phyloP scores from a whole-genome alignment of 2,797 vertebrate species.

The Syngnathus rostellatus region DNA sequence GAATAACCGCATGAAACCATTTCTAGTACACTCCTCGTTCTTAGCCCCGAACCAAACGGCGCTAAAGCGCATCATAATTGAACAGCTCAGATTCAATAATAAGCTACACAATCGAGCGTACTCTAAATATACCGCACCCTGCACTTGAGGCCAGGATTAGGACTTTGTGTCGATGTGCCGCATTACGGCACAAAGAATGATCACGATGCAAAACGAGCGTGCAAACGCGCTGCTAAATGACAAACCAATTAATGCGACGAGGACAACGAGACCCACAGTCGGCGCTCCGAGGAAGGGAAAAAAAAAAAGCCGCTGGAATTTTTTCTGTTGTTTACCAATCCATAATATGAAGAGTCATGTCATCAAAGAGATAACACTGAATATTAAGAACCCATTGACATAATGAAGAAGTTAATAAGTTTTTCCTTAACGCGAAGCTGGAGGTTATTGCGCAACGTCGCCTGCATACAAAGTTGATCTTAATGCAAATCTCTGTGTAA shows the following conservation, averaged over 20 bases:
- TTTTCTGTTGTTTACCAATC: background rate
- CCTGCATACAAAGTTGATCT: conserved; percentile 56
- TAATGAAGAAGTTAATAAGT: conserved; percentile 59
- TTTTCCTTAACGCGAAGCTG: conserved; percentile 45
- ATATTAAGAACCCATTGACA: conserved; percentile 48
- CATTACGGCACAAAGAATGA: conserved; percentile 63
- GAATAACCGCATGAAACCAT: conserved; percentile 64
- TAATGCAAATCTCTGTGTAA: conserved; percentile 66
- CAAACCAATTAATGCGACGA: conserved; percentile 59
- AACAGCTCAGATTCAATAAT: conserved; percentile 70
- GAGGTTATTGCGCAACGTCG: conserved; percentile 54
- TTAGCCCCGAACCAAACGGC: background rate
- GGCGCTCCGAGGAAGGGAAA: background rate
- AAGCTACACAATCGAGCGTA: conserved; percentile 59
- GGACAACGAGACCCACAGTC: background rate
- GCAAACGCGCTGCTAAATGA: conserved; percentile 55
- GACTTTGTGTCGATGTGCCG: conserved; percentile 59
- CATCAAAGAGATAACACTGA: conserved; percentile 45
- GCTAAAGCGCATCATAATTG: conserved; percentile 42
- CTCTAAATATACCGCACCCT: conserved; percentile 62
- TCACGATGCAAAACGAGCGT: conserved; percentile 59
- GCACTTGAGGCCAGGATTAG: conserved; percentile 66
- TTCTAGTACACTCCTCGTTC: conserved; percentile 47
- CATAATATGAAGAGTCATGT: conserved; percentile 28
- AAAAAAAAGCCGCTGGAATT: background rate